phyloP scores from a whole-genome alignment of 2,888 invertebrate genomes.

The Taphrorychus bicolor region DNA sequence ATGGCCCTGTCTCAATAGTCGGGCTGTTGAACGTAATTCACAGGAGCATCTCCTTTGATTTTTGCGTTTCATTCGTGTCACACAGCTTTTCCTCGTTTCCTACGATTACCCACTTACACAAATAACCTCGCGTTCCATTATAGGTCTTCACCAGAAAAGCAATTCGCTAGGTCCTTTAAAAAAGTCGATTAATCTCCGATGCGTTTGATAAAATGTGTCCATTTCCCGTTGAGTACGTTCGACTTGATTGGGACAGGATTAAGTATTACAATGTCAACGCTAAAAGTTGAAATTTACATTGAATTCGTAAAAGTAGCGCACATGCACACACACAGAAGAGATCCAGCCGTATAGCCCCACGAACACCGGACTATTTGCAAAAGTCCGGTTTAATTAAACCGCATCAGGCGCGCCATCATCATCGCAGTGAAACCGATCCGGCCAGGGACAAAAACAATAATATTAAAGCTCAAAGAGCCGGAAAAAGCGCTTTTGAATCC shows the following conservation, averaged over 20 bases:
- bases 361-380: slow-evolving; percentile 19
- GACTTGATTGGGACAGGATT: too few species aligned
- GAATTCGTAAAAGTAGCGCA: slow-evolving; percentile 22
- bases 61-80: slow-evolving; percentile 10
- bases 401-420: slow-evolving; percentile 9
- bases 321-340: too few species aligned
- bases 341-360: neutral
- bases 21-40: slow-evolving; percentile 17
- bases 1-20: slow-evolving; percentile 14
- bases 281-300: slow-evolving; percentile 21
- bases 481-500: slow-evolving; percentile 37
- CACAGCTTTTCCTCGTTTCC: slow-evolving; percentile 7
- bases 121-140: slow-evolving; percentile 7
- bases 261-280: slow-evolving; percentile 1
- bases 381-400: slow-evolving; percentile 31
- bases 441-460: slow-evolving; percentile 40
- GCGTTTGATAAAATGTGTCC: too few species aligned
- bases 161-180: too few species aligned
- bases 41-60: slow-evolving; percentile 18
- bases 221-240: too few species aligned
- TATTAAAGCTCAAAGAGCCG: slow-evolving; percentile 41
- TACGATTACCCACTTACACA: slow-evolving; percentile 19
- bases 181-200: too few species aligned
- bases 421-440: slow-evolving; percentile 34
- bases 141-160: too few species aligned